Evolutionary conservation across 35 echinoderm and acorn worm species (phyloP), one percentile per base, ranked within the genome.

Genomic region (Chiridota heheva): DNA sequence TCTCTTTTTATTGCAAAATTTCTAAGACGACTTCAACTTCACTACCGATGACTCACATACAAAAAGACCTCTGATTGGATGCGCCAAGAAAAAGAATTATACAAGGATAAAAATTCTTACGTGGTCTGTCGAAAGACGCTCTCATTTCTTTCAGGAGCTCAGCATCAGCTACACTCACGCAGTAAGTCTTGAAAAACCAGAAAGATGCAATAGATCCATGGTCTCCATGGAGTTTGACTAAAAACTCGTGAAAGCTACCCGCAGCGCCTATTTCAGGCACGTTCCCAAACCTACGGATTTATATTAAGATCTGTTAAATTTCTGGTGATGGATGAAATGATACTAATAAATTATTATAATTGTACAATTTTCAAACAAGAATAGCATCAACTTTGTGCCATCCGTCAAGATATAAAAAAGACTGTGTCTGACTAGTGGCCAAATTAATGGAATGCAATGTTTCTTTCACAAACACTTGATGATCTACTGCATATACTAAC

Each of bases 101-200:
- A n/a, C n/a, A n/a, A n/a, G n/a, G n/a, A n/a, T n/a, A n/a, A n/a
- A n/a, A n/a, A n/a, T 66, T 25, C 93, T 96, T 84, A 96, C 93
- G 62, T 45, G 93, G 93, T 73, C 88, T 86, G 45, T 91, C 88
- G 66, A 91, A 96, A 2, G 87, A 62, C 33, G 66, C 55, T 18
- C 72, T 62, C 22, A 91, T 78, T 41, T 91, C 87, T 64, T 87
- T 96, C 42, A 86, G 83, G 7, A 96, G 70, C 47, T 96, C 88
- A 48, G 88, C 82, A 31, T 60, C 78, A 12, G 83, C 80, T 13
- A 96, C 72, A 63, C 93, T 96, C 32, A 96, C 93, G 63, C 48
- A 75, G 28, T 80, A 82, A 64, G 68, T 73, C 46, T 60, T 18
- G 35, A 81, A 81, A 46, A 76, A 84, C 47, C 78, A 96, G 40